Percentiles rank a stretch among this genome's conserved stretches.
Evolutionary conservation across 2,888 invertebrate genomes (phyloP).

Genomic region (Phalera bucephala): DNA sequence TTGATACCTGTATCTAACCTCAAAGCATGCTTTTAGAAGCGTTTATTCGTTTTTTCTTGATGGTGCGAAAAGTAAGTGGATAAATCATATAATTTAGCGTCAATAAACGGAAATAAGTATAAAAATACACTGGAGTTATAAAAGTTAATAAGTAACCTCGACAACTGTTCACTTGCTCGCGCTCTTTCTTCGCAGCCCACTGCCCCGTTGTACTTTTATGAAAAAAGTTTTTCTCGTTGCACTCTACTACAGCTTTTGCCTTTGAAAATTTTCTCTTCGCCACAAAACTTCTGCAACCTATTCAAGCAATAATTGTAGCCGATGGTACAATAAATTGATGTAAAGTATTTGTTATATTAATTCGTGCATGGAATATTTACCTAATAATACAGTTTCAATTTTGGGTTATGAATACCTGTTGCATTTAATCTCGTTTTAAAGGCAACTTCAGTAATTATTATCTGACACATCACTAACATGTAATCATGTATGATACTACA

Average conservation of each 20-base stretch:
- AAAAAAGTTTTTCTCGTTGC: conserved; percentile 75
- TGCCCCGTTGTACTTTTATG: conserved; percentile 73
- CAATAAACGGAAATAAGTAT: conserved; percentile 39
- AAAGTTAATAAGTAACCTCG: conserved; percentile 73
- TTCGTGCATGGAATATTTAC: too few species aligned
- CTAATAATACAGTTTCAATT: too few species aligned
- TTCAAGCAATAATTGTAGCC: neutral
- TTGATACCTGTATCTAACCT: too few species aligned
- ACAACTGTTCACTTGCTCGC: conserved; percentile 67
- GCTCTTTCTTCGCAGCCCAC: conserved; percentile 63
- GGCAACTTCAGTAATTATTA: too few species aligned
- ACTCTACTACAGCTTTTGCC: conserved; percentile 51
- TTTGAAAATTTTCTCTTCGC: conserved; percentile 50
- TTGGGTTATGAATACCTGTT: too few species aligned
- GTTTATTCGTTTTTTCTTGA: too few species aligned
- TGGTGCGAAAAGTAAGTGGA: too few species aligned
- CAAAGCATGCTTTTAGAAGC: too few species aligned
- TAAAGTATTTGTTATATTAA: neutral
- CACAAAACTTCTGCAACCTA: conserved; percentile 30
- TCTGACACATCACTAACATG: too few species aligned
- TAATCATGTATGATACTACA: too few species aligned
- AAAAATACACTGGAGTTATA: conserved; percentile 59
- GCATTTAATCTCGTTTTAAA: too few species aligned
- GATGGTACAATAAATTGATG: neutral
- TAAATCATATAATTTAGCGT: conserved; percentile 19